Conservation (phyloP, 35 echinoderm and acorn worm genomes). For the Diadema setosum region DNA sequence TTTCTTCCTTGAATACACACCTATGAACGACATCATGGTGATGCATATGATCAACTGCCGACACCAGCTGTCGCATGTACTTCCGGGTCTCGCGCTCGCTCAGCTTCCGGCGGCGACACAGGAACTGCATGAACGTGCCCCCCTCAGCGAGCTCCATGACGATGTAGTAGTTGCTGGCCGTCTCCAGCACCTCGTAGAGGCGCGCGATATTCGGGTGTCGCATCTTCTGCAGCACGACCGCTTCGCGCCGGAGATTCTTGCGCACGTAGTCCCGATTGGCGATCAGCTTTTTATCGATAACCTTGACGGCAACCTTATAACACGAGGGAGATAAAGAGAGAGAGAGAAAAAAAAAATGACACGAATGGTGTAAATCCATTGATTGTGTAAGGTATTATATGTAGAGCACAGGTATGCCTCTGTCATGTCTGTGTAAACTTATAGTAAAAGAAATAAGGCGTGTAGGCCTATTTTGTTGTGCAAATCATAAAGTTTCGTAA, state of each 20-base stretch:
- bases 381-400: neutral
- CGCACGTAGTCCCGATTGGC: constrained; percentile 84
- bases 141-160: constrained; percentile 89
- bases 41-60: constrained; percentile 90
- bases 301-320: constrained; percentile 95
- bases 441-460: too few relatives aligned
- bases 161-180: constrained; percentile 89
- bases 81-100: constrained; percentile 77
- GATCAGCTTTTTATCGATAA: constrained; percentile 82
- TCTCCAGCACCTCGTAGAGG: constrained; percentile 87
- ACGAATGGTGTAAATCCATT: neutral
- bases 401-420: neutral
- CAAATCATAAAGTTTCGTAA: too few relatives aligned
- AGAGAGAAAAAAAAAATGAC: too few relatives aligned
- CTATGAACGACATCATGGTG: constrained; percentile 83
- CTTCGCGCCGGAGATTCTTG: constrained; percentile 89
- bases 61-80: constrained; percentile 81
- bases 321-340: too few relatives aligned
- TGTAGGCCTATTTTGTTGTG: too few relatives aligned
- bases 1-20: too few relatives aligned
- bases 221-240: constrained; percentile 69
- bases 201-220: constrained; percentile 73
- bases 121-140: constrained; percentile 82
- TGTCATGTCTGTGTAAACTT: neutral
- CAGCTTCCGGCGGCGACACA: constrained; percentile 53